Base-by-base conservation (phyloP, 1,140 invertebrate genomes). In the Drosophila punjabiensis region DNA sequence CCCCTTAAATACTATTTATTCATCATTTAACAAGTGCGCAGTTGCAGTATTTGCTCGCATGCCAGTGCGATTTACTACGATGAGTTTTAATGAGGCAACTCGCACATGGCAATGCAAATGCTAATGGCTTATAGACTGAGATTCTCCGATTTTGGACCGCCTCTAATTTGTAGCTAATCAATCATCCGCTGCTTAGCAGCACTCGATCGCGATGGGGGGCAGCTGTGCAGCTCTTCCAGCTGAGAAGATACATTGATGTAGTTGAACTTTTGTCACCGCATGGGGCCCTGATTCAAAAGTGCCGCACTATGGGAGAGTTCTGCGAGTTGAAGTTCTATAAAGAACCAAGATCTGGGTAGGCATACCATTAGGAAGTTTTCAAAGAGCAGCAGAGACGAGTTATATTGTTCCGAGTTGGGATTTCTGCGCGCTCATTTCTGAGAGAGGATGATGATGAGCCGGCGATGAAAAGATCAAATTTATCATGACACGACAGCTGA, bases 351-450 rank as follows among this genome's bases (percentile, higher is more conserved):
- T 32, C 43, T 68, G 65, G 61, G 61, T 52, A 67, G 35, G 64
- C 53, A 32, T 48, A 24, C 20, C 65, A 63, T 52, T 73, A 74
- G 68, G 41, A 73, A 33, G 30, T 41, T 56, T 20, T 14, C 9
- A 28, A 59, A 35, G 13, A 73, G 64, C 43, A 73, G 45, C 60
- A 41, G 32, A 33, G 62, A 32, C 11, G 66, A 20, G 37, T 45
- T 70, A 70, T 68, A 70, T 68, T 55, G 68, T 68, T 53, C 32
- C 20, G 65, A 47, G 4, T 53, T 73, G 47, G 45, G 52, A 75
- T 76, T 85, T 86, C 76, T 87, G 84, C 84, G 73, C 20, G 70
- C 81, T 87, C 84, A 87, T 88, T 87, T 87, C 84, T 84, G 56
- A 53, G 48, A 11, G 67, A 53, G 63, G 74, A 59, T 35, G 61